Base-by-base conservation (phyloP, 1,140 invertebrate species). In the Drosophila bipectinata region DNA sequence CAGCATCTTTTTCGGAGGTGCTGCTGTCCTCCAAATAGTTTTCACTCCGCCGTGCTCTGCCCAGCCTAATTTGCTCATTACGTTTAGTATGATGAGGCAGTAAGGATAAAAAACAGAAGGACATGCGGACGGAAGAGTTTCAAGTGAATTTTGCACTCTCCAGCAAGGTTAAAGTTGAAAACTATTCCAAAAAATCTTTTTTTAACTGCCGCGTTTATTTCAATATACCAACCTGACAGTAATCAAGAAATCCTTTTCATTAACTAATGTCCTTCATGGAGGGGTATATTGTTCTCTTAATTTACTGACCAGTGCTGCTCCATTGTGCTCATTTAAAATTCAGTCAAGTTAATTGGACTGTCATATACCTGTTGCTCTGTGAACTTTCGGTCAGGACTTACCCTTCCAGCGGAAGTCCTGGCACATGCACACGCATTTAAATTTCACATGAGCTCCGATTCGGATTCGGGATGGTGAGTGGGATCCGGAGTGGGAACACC, bases 321-420 rank as follows among this genome's bases (percentile, higher is more conserved):
- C 34, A 44, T 55, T 39, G 37, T n/a, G 26, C 53, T 48, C 72
- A 62, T 74, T 68, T 58, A 60, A 34, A 49, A 56, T 77, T 66
- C 52, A 58, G 52, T 48, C 32, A 44, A 48, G 64, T 68, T 87
- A 87, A 85, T 87, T 85, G 69, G 83, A 34, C 58, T 73, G 56
- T 56, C 74, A 64, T 62, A 53, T 51, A 87, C 78, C 78, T 87
- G 82, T 87, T 87, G 82, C 79, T 82, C 39, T 54, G 49, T 54
- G 30, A 77, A 61, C 47, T 45, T 48, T 63, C n/a, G 9, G 2
- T 55, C 26, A n/a, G 30, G 30, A 24, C 37, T 44, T 18, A 12
- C 56, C 56, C 48, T 51, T 52, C 14, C 41, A 58, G 18, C n/a
- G 55, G 32, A 51, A 47, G 47, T 47, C 51, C 39, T 8, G 14